Evolutionary conservation across 2,797 vertebrate genomes (phyloP).

Genomic region (Mormyrops boulengeri): DNA sequence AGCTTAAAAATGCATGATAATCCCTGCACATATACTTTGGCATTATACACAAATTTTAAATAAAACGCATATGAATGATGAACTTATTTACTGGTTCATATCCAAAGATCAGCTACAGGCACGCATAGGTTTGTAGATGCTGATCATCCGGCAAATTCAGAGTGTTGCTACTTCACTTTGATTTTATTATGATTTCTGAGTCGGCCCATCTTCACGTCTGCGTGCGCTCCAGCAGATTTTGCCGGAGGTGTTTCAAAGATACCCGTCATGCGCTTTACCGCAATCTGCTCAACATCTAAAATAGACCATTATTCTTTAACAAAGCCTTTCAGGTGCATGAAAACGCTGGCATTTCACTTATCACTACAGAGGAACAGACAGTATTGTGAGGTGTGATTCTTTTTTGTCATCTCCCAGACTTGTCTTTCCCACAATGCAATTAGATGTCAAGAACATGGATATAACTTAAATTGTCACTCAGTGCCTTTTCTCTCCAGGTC

Average conservation of each 20-base stretch:
- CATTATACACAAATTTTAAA: not conserved
- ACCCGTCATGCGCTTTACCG: not conserved
- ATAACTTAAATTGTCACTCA: not conserved
- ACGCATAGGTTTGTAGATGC: not conserved
- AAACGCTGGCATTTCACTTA: not conserved
- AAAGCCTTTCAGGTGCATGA: slow-evolving; percentile 9
- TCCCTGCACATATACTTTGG: not conserved
- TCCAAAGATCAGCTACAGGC: not conserved
- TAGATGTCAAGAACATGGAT: slow-evolving; percentile 4
- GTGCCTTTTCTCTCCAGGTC: not conserved
- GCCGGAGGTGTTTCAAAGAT: not conserved
- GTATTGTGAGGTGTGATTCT: not conserved
- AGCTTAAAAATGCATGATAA: not conserved
- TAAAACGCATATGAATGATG: not conserved
- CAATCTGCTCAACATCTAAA: slow-evolving; percentile 3
- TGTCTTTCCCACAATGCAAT: slow-evolving; percentile 6
- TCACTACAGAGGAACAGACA: not conserved
- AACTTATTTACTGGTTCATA: not conserved
- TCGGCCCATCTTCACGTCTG: not conserved
- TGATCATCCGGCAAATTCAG: not conserved
- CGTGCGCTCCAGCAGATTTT: not conserved
- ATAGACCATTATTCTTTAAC: slow-evolving; percentile 11
- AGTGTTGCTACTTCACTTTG: not conserved
- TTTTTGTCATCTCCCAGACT: not conserved
- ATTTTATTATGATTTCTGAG: not conserved